Percentiles rank a stretch among this genome's conserved stretches.
These are phyloP conservation scores for Agelaius tricolor DNA, from an alignment of 2,113 vertebrate genomes.

Conservation along the genomic window DNA sequence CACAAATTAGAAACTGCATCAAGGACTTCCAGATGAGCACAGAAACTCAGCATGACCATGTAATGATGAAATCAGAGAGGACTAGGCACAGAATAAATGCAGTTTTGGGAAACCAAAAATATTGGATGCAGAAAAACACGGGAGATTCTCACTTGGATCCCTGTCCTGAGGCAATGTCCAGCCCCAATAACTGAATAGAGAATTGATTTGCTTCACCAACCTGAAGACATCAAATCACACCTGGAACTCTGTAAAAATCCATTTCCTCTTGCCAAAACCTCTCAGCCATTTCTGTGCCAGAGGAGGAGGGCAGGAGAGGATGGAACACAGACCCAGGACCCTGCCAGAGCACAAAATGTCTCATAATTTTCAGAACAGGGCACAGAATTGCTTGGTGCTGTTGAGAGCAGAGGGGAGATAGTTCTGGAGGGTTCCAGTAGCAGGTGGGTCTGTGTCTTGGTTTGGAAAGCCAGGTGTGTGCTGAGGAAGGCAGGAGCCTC, in stretches of 20 bases:
- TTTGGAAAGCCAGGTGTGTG: too few species aligned
- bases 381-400: background rate
- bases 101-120: background rate
- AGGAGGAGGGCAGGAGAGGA: constrained; percentile 16
- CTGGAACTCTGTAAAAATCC: background rate
- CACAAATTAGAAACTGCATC: background rate
- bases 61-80: background rate
- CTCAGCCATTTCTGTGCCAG: background rate
- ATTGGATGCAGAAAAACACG: background rate
- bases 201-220: background rate
- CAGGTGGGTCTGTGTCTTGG: background rate
- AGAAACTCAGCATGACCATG: background rate
- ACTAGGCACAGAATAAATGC: background rate
- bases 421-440: background rate
- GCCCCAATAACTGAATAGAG: background rate
- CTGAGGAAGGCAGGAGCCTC: too few species aligned
- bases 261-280: background rate
- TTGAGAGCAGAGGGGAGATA: background rate
- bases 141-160: background rate
- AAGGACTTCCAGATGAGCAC: background rate
- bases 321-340: background rate
- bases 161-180: background rate
- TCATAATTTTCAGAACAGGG: background rate
- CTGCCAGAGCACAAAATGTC: background rate
- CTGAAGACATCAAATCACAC: background rate